Evolutionary conservation across 2,797 vertebrate species (phyloP).

Genomic region (Percopsis omiscomaycus): DNA sequence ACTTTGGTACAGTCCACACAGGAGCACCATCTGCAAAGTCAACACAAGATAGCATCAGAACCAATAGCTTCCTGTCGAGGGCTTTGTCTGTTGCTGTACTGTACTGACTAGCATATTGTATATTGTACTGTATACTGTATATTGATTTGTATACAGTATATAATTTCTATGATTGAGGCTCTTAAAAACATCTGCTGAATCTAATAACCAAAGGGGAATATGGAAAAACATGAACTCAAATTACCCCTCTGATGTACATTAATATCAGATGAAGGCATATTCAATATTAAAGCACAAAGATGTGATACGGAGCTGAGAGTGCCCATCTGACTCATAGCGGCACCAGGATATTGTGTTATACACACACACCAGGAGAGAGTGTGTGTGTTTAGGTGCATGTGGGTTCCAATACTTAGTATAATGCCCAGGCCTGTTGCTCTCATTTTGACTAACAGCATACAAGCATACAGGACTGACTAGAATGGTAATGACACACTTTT

Average conservation of each 20-base stretch:
- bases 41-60: conserved; percentile 39
- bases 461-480: conserved; percentile 2
- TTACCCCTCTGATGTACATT: neutral
- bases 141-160: no score
- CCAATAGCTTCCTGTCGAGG: neutral
- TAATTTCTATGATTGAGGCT: no score
- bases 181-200: neutral
- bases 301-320: neutral
- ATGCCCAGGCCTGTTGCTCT: neutral
- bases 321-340: conserved; percentile 20
- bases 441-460: neutral
- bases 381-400: conserved; percentile 4
- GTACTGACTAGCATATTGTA: no score
- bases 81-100: neutral
- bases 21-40: conserved; percentile 83
- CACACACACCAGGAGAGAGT: conserved; percentile 50
- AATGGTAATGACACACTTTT: conserved; percentile 18
- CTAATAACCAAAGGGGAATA: conserved; percentile 1
- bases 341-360: conserved; percentile 47
- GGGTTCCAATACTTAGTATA: conserved; percentile 2
- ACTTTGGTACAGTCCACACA: conserved; percentile 91
- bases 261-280: conserved; percentile 8
- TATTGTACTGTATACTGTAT: no score
- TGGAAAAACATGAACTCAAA: neutral
- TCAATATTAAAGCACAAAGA: conserved; percentile 31